Conservation (phyloP, 2,113 vertebrate genomes). For the Aix galericulata region DNA sequence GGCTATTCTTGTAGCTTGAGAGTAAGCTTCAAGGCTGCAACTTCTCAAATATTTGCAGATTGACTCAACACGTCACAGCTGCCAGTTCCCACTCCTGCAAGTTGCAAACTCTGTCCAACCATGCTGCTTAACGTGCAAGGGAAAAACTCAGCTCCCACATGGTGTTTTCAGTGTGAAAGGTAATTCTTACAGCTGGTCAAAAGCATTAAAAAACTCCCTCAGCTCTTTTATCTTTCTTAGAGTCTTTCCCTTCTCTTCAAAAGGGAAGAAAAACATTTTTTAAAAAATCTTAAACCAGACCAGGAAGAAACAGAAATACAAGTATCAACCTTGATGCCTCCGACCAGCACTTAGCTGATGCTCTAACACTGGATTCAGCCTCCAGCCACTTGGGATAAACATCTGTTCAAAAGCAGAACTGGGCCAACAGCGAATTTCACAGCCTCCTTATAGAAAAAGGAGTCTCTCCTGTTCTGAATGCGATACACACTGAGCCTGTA, state of each 20-base stretch:
- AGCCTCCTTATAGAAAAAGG: neutral
- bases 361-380: neutral
- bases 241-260: neutral
- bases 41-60: constrained; percentile 25
- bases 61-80: neutral
- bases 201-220: neutral
- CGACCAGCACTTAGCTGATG: neutral
- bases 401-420: neutral
- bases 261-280: neutral
- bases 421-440: neutral
- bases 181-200: neutral
- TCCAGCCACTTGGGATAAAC: neutral
- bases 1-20: constrained; percentile 10
- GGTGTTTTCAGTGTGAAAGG: neutral
- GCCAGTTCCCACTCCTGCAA: neutral
- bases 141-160: neutral
- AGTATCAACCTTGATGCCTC: neutral
- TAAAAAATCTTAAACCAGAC: neutral
- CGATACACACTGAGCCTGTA: neutral
- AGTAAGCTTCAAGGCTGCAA: constrained; percentile 3
- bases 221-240: neutral
- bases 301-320: neutral
- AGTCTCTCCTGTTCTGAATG: neutral
- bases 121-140: neutral
- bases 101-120: neutral